Percentiles rank a stretch among this genome's conserved stretches.
These are phyloP conservation scores for Epinephelus malabaricus DNA, from an alignment of 2,797 vertebrate genomes.

Conservation along the genomic window DNA sequence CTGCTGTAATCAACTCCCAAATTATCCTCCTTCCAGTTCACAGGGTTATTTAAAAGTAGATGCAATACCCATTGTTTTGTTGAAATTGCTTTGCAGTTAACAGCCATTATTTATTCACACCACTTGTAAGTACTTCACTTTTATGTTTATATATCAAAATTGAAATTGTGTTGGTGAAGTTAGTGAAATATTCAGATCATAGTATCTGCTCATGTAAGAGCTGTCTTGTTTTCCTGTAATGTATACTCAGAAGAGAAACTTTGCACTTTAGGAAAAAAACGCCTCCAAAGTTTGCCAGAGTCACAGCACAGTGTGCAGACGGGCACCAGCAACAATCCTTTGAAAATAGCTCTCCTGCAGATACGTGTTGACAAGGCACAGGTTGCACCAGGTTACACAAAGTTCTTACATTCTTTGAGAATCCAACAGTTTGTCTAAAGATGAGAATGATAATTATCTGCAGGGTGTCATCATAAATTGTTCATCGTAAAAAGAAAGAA, in stretches of 20 bases:
- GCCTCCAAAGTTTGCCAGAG: constrained; percentile 20
- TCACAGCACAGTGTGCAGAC: constrained; percentile 1
- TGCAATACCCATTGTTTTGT: constrained; percentile 32
- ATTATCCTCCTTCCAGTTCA: constrained; percentile 9
- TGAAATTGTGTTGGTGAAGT: not conserved
- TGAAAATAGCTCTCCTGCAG: constrained; percentile 28
- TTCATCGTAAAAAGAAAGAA: not conserved
- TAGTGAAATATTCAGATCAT: not conserved
- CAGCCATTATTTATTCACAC: constrained; percentile 27
- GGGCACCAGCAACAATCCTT: not conserved
- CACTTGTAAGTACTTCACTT: not conserved
- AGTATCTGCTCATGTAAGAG: constrained; percentile 1
- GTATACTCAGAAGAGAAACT: not conserved
- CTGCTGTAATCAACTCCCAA: constrained; percentile 19
- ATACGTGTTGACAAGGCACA: not conserved
- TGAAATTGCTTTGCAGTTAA: constrained; percentile 30
- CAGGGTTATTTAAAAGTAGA: constrained; percentile 31
- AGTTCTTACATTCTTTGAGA: constrained; percentile 1
- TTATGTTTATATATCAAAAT: constrained; percentile 13
- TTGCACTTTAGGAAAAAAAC: constrained; percentile 17
- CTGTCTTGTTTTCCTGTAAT: constrained; percentile 2
- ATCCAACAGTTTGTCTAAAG: constrained; percentile 14
- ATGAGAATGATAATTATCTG: constrained; percentile 33
- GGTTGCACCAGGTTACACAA: constrained; percentile 7
- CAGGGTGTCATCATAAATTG: constrained; percentile 9